Conservation (phyloP, 23 tunicate genomes). For the Ascidia mentula region DNA sequence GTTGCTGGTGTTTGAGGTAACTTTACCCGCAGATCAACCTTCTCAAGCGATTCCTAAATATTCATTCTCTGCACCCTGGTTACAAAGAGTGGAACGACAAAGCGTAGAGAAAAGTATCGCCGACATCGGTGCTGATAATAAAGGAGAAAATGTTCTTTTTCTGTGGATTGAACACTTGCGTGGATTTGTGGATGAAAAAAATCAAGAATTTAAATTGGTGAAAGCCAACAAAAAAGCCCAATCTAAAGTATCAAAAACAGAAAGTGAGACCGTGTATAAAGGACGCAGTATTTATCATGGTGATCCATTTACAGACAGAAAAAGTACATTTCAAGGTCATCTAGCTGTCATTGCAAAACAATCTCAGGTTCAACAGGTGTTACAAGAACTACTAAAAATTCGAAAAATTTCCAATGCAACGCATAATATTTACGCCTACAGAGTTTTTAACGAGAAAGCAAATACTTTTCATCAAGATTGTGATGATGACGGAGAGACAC, state of each 20-base stretch:
- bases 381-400: slow-evolving; percentile 40
- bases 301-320: slow-evolving; percentile 78
- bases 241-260: background rate
- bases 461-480: background rate
- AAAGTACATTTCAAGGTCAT: slow-evolving; percentile 91
- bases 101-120: slow-evolving; percentile 25
- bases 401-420: slow-evolving; percentile 88
- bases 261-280: background rate
- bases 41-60: slow-evolving; percentile 29
- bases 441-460: slow-evolving; percentile 19
- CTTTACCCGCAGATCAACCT: slow-evolving; percentile 52
- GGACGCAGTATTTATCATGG: slow-evolving; percentile 52
- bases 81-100: slow-evolving; percentile 15
- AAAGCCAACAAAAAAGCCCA: background rate
- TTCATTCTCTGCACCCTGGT: slow-evolving; percentile 60
- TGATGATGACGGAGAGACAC: background rate
- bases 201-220: background rate
- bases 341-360: slow-evolving; percentile 32
- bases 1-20: slow-evolving; percentile 18
- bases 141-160: slow-evolving; percentile 52
- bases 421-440: slow-evolving; percentile 79
- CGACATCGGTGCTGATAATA: slow-evolving; percentile 20
- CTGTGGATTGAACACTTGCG: slow-evolving; percentile 57
- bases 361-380: slow-evolving; percentile 38
- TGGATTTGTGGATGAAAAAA: slow-evolving; percentile 35